These are phyloP conservation scores for Salvelinus namaycush DNA, from an alignment of 2,113 vertebrate species.

Conservation along the genomic window DNA sequence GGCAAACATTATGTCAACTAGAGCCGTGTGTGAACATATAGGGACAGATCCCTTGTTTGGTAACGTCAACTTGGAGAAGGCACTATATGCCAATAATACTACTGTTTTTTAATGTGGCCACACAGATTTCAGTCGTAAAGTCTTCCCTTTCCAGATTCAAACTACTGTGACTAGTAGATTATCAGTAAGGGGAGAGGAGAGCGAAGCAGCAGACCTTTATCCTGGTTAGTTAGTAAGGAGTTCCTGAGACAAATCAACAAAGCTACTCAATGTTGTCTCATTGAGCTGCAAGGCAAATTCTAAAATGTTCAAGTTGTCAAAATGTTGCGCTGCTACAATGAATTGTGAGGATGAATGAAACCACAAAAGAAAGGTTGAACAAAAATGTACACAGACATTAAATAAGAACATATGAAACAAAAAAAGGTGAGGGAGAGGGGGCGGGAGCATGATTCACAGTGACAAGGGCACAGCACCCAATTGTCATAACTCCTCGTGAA, in stretches of 20 bases:
- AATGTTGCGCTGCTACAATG: not conserved
- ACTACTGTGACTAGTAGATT: not conserved
- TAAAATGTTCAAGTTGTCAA: not conserved
- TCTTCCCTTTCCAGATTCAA: not conserved
- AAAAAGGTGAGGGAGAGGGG: not conserved
- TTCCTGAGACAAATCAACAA: constrained; percentile 11
- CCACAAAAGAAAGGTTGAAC: constrained; percentile 18
- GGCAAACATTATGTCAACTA: constrained; percentile 9
- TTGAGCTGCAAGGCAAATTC: not conserved
- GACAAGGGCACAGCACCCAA: not conserved
- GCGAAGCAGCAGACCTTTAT: constrained; percentile 6
- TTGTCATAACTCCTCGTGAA: not conserved
- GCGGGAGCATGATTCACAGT: constrained; percentile 46
- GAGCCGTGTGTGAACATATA: not conserved
- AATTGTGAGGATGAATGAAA: constrained; percentile 24
- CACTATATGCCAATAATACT: not conserved
- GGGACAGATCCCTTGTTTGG: not conserved
- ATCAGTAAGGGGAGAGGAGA: constrained; percentile 6
- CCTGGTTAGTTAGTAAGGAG: not conserved
- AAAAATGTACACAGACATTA: constrained; percentile 40
- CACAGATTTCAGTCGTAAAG: not conserved
- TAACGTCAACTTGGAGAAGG: not conserved
- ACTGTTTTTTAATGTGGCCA: not conserved
- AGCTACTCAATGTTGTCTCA: not conserved
- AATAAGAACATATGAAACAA: constrained; percentile 35